Base-by-base conservation (phyloP, 2,113 vertebrate genomes). In the Ochotona curzoniae region DNA sequence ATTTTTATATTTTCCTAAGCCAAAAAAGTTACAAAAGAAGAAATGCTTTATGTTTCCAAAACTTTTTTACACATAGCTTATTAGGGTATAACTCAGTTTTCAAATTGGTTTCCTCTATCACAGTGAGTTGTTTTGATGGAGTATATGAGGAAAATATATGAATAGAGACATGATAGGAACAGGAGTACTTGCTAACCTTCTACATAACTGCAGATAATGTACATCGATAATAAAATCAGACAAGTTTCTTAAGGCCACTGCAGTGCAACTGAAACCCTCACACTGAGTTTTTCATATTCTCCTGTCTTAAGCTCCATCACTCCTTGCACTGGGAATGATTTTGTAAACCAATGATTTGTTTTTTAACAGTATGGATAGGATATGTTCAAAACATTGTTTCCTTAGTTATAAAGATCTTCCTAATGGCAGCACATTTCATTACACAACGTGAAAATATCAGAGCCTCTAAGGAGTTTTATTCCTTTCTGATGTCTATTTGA, bases 21-120 rank as follows among this genome's bases (percentile, higher is more conserved):
- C 73, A 91, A 91, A 87, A 3, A 79, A 91, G 35, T 89, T 51
- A 73, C 71, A 73, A 75, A 88, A 81, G 13, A 89, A 86, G 61
- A 20, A 76, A 38, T 85, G 9, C 60, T 82, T 86, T 75, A 71
- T 21, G 51, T 69, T 71, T 87, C 32, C 30, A 82, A 71, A 54
- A 57, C 10, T 94, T 51, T 85, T 89, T 30, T 81, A 30, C 28
- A n/a, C 44, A 32, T 89, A 63, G 38, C 17, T 32, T 64, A 89
- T 63, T 8, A 83, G 7, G 70, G 69, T n/a, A 95, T 38, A 75
- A 47, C 1, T 74, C 18, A 70, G 69, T 74, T 84, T 49, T 84
- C 51, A 63, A 54, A 91, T 80, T 8, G 64, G n/a, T 7, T 73
- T 66, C 51, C 86, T 67, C 74, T 51, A 67, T 81, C 49, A 54